These are phyloP conservation scores for Perognathus longimembris DNA, from an alignment of 2,113 vertebrate genomes.

Conservation along the genomic window DNA sequence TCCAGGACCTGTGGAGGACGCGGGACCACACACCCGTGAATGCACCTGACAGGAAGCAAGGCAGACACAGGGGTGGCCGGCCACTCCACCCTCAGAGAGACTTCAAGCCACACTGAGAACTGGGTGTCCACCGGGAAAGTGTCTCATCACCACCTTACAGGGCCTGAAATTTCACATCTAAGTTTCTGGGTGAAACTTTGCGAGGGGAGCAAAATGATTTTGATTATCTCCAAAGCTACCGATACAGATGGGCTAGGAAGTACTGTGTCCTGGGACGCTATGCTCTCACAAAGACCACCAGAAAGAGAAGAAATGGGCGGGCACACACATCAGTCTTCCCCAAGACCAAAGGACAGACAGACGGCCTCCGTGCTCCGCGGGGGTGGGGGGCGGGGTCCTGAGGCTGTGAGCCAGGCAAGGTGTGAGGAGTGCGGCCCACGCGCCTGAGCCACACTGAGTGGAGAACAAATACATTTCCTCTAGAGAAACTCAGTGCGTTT, in stretches of 20 bases:
- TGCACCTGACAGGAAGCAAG: too few relatives aligned
- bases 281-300: neutral
- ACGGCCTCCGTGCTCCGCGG: fast-evolving
- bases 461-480: neutral
- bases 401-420: neutral
- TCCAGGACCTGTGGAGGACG: neutral
- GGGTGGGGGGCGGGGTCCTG: neutral
- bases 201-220: too few relatives aligned
- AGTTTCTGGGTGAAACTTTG: neutral
- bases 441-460: too few relatives aligned
- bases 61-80: neutral
- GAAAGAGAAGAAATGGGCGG: neutral
- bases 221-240: neutral
- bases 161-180: neutral
- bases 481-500: neutral
- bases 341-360: neutral
- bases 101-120: neutral
- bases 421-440: too few relatives aligned
- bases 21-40: fast-evolving
- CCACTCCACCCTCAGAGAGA: too few relatives aligned
- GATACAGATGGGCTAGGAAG: neutral
- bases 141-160: neutral
- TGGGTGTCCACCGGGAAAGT: neutral
- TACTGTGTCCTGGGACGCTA: fast-evolving
- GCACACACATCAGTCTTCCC: neutral